A percentile compares a stretch with the other conserved stretches of the same genome.
Evolutionary conservation across 2,888 invertebrate species (phyloP).

Genomic region (Sarcophaga rosellei): DNA sequence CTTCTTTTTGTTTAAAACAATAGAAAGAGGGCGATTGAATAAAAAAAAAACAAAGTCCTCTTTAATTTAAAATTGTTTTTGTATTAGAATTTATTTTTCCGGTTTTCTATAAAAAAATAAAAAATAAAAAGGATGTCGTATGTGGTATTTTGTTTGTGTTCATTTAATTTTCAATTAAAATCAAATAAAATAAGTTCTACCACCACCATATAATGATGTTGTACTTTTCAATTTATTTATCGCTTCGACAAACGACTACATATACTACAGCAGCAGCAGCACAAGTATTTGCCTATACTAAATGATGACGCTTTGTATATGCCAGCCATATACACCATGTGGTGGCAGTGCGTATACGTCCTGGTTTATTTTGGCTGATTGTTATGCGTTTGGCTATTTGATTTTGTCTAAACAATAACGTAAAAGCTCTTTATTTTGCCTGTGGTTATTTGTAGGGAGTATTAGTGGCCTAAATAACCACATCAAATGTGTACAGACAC

Average conservation of each 20-base stretch:
- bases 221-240: slow-evolving; percentile 20
- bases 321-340: too few relatives aligned
- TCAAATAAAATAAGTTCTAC: slow-evolving; percentile 69
- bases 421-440: slow-evolving; percentile 39
- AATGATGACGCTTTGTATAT: too few relatives aligned
- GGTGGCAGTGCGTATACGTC: not conserved
- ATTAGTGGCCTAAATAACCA: slow-evolving; percentile 53
- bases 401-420: slow-evolving; percentile 36
- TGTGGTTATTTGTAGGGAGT: slow-evolving; percentile 55
- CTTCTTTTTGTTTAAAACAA: not conserved
- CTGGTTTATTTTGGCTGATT: slow-evolving; percentile 4
- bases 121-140: slow-evolving; percentile 5
- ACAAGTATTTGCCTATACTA: too few relatives aligned
- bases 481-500: slow-evolving; percentile 16
- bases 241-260: not conserved
- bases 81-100: slow-evolving; percentile 4
- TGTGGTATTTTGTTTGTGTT: slow-evolving; percentile 59
- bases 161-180: slow-evolving; percentile 72
- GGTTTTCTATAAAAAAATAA: not conserved
- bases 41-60: not conserved
- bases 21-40: slow-evolving; percentile 40
- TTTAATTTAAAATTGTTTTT: slow-evolving; percentile 47
- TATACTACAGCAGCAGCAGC: too few relatives aligned
- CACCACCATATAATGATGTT: slow-evolving; percentile 59
- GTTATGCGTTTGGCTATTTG: slow-evolving; percentile 1